phyloP scores from a whole-genome alignment of 2,888 invertebrate species.

The Drosophila paranaensis region DNA sequence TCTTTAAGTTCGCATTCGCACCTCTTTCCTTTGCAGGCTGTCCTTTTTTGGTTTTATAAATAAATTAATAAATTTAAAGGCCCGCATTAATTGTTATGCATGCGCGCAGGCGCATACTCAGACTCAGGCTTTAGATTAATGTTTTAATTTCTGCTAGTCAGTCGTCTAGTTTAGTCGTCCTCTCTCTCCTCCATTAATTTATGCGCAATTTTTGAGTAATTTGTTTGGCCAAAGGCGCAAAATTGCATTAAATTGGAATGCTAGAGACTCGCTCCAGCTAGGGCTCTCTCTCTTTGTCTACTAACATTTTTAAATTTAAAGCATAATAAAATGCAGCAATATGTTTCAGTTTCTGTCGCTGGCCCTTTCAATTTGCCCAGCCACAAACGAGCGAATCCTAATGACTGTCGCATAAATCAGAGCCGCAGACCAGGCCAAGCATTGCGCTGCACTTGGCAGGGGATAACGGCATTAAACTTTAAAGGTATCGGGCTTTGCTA shows the following conservation, averaged over 20 bases:
- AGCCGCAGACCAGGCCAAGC: not conserved
- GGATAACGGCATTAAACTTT: not conserved
- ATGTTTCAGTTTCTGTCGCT: conserved; percentile 35
- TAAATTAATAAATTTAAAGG: conserved; percentile 81
- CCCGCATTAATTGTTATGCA: conserved; percentile 79
- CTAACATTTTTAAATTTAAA: conserved; percentile 68
- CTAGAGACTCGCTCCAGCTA: conserved; percentile 5
- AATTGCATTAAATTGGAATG: conserved; percentile 68
- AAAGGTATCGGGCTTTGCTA: not conserved
- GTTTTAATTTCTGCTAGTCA: conserved; percentile 71
- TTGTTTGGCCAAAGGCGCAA: conserved; percentile 57
- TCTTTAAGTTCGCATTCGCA: conserved; percentile 59
- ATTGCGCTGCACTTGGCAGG: not conserved
- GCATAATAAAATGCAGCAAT: conserved; percentile 65
- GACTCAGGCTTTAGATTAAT: conserved; percentile 60
- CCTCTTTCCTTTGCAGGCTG: conserved; percentile 46
- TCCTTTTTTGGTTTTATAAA: conserved; percentile 72
- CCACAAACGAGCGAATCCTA: conserved; percentile 46
- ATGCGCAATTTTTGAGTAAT: conserved; percentile 72
- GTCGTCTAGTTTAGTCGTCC: conserved; percentile 29
- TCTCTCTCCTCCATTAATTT: conserved; percentile 57
- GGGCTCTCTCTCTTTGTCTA: not conserved
- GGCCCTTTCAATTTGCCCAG: conserved; percentile 53
- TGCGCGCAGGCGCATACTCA: conserved; percentile 16
- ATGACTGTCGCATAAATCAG: conserved; percentile 66